Percentiles rank a stretch among this genome's conserved stretches.
Evolutionary conservation across 2,888 invertebrate genomes (phyloP).

Genomic region (Cephus pygmeus): DNA sequence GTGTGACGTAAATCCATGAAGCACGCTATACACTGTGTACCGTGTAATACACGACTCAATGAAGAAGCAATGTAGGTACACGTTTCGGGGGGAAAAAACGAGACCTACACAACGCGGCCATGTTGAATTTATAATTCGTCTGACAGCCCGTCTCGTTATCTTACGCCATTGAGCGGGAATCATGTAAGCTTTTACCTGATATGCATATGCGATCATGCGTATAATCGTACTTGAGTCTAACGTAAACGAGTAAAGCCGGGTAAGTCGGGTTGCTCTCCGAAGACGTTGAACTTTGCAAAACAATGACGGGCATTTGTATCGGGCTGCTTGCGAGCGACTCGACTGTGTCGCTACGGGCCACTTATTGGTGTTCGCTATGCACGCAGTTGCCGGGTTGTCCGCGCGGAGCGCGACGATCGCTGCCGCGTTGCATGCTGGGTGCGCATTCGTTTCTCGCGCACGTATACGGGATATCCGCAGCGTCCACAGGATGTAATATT

Average conservation of each 20-base stretch:
- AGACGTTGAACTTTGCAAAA: conserved; percentile 3
- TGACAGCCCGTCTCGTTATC: neutral
- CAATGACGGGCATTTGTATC: neutral
- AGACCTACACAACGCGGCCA: neutral
- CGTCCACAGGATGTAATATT: neutral
- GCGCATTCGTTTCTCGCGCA: neutral
- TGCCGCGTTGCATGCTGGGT: neutral
- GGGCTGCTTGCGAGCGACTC: neutral
- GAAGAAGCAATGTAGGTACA: neutral
- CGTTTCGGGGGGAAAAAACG: neutral
- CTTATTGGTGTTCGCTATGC: neutral
- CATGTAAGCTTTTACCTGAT: neutral
- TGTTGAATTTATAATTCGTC: neutral
- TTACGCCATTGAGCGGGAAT: neutral
- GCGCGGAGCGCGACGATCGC: neutral
- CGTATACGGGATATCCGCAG: conserved; percentile 5
- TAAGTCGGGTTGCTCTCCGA: neutral
- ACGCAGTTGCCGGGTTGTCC: neutral
- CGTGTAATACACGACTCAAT: neutral
- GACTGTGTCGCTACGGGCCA: neutral
- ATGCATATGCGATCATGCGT: neutral
- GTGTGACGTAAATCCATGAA: neutral
- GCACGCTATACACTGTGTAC: neutral
- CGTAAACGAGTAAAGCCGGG: neutral
- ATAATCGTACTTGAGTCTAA: neutral